Percentiles rank a stretch among this genome's conserved stretches.
Conservation (phyloP, 2,888 invertebrate genomes). For the Incurvaria masculella region DNA sequence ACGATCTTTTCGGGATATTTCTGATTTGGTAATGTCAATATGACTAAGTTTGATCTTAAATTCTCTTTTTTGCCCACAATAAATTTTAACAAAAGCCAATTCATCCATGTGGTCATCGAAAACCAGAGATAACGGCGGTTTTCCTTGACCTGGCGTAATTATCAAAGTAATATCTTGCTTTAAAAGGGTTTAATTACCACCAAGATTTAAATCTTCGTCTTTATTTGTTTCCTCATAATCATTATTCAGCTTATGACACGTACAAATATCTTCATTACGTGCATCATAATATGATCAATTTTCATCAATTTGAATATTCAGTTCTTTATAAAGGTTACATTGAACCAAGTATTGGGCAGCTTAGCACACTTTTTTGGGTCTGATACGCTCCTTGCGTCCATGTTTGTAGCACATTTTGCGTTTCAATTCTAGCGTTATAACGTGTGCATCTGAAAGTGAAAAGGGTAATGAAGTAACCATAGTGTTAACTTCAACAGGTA, state of each 20-base stretch:
- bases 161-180: constrained; percentile 12
- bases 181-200: constrained; percentile 15
- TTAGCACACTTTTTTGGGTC: constrained; percentile 11
- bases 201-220: constrained; percentile 11
- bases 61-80: constrained; percentile 12
- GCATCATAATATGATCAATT: not conserved
- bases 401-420: constrained; percentile 16
- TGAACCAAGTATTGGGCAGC: constrained; percentile 13
- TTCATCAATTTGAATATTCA: not conserved
- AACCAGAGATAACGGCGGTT: constrained; percentile 13
- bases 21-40: constrained; percentile 13
- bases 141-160: constrained; percentile 16
- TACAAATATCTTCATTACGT: not conserved
- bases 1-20: constrained; percentile 15
- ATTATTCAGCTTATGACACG: not conserved
- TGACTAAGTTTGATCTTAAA: constrained; percentile 14
- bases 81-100: constrained; percentile 14
- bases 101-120: constrained; percentile 15
- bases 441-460: constrained; percentile 9
- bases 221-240: not conserved
- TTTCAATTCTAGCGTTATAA: constrained; percentile 15
- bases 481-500: constrained; percentile 14
- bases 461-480: constrained; percentile 13
- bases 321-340: constrained; percentile 1
- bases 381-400: constrained; percentile 15